phyloP scores from a whole-genome alignment of 2,113 vertebrate genomes.

The Pyxicephalus adspersus region DNA sequence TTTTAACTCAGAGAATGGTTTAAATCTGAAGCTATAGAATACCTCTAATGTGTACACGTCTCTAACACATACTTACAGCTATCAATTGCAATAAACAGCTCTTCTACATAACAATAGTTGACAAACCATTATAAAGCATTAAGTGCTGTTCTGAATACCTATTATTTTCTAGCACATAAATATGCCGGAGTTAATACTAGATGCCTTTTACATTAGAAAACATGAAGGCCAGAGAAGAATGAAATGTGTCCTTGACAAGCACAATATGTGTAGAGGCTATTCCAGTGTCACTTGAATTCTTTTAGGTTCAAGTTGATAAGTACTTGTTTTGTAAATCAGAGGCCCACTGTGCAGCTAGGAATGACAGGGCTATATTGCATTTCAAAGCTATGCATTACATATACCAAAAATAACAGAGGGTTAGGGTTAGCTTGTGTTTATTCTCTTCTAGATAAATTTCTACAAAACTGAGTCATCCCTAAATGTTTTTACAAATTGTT shows the following conservation, averaged over 20 bases:
- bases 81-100: background rate
- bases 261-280: background rate
- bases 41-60: too few species aligned
- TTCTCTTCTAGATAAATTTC: too few species aligned
- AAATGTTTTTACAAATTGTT: too few species aligned
- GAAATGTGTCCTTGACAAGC: conserved; percentile 6
- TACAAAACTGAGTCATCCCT: too few species aligned
- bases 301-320: background rate
- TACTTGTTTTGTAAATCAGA: background rate
- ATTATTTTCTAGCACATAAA: conserved; percentile 1
- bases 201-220: background rate
- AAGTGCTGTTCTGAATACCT: background rate
- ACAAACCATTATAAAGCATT: background rate
- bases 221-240: background rate
- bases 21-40: too few species aligned
- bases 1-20: too few species aligned
- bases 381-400: too few species aligned
- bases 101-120: background rate
- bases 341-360: background rate
- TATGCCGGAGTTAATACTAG: background rate
- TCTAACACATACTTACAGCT: background rate
- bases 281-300: background rate
- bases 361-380: too few species aligned
- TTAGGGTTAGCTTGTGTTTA: background rate
- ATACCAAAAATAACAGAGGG: background rate